Base-by-base conservation (phyloP, 2,797 vertebrate species). In the Clarias pachynema region DNA sequence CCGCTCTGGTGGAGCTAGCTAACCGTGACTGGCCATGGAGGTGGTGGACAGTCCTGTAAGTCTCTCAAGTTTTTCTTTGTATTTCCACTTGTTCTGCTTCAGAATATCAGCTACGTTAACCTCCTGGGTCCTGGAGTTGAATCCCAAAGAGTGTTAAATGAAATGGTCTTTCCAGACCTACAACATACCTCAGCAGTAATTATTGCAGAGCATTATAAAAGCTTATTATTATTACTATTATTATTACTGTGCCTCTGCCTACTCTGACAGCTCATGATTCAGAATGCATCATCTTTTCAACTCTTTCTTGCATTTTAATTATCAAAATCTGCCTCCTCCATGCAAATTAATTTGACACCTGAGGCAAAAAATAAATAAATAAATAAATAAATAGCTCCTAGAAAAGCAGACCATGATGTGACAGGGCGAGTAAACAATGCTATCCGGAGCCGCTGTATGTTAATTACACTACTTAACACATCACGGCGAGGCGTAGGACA, bases 391-490 rank as follows among this genome's bases (percentile, higher is more conserved):
- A 53, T 53, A 53, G 12, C 79, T 73, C 37, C 16, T 53, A 57
- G 59, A 83, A 83, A 79, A 85, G 60, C 65, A 79, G 40, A 56
- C 60, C 31, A 37, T 82, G 84, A 84, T 87, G 85, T 84, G 72
- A 88, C 83, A 79, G 66, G 60, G 66, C 60, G 75, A 40, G 85
- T 73, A 86, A 86, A 89, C 84, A 88, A 78, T 62, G 49, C 82
- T 83, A 88, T 87, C 73, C 44, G 74, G 53, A 14, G 20, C 79
- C 62, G 68, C 82, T 87, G 83, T 84, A 83, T 85, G 66, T 78
- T 89, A 89, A 89, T 90, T 88, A 86, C 69, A 85, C 80, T 81
- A 86, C 81, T 88, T 86, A 88, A 88, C 83, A 70, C 57, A 68
- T 88, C 86, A 81, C 74, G 80, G 85, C 62, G 79, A 88, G 37